Conservation (phyloP, 2,888 invertebrate species). For the Eledone cirrhosa region DNA sequence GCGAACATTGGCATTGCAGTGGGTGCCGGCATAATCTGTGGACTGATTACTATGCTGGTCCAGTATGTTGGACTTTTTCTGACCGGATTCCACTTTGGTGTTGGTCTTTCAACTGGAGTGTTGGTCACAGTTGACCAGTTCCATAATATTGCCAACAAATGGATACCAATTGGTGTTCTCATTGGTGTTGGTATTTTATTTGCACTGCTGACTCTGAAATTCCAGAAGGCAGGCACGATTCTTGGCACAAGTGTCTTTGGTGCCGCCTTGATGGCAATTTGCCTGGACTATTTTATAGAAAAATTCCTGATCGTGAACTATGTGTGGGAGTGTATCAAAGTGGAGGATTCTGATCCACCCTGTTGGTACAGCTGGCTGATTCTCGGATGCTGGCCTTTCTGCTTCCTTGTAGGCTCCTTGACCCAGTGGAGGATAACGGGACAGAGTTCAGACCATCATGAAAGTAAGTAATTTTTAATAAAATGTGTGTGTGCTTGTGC, state of each 20-base stretch:
- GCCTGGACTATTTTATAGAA: conserved; percentile 81
- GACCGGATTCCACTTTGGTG: conserved; percentile 81
- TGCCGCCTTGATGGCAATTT: conserved; percentile 76
- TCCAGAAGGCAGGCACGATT: conserved; percentile 79
- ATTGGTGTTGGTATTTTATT: conserved; percentile 76
- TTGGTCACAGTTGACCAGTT: conserved; percentile 70
- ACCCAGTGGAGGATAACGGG: conserved; percentile 79
- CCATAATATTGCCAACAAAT: conserved; percentile 72
- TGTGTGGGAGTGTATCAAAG: conserved; percentile 77
- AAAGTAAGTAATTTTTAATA: conserved; percentile 57
- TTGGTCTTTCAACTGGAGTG: conserved; percentile 66
- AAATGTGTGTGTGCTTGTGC: background rate
- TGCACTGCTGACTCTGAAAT: conserved; percentile 78
- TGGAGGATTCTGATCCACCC: conserved; percentile 68
- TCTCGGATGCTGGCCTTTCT: conserved; percentile 78
- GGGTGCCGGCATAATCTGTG: conserved; percentile 79
- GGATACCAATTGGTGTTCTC: conserved; percentile 77
- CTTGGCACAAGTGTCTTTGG: conserved; percentile 81
- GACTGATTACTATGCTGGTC: conserved; percentile 82
- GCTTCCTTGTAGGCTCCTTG: conserved; percentile 75
- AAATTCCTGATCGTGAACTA: conserved; percentile 75
- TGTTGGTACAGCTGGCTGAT: conserved; percentile 81
- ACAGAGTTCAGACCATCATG: conserved; percentile 69
- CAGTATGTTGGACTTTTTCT: conserved; percentile 84
- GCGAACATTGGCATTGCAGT: conserved; percentile 79